These are phyloP conservation scores for Dione vanillae DNA, from an alignment of 2,888 invertebrate species.

Conservation along the genomic window DNA sequence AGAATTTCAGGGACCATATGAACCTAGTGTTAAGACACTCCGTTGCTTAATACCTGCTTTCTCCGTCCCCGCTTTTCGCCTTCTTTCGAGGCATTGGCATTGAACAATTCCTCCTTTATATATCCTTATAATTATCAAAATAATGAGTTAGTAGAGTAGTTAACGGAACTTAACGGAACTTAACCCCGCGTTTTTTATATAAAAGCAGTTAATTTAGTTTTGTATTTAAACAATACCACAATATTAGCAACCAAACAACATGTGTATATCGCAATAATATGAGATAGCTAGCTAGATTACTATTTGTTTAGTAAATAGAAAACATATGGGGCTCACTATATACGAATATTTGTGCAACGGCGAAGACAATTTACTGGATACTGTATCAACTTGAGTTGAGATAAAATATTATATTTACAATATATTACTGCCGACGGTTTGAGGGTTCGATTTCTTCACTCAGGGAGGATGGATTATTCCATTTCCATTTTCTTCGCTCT, in stretches of 20 bases:
- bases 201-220: background rate
- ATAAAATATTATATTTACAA: background rate
- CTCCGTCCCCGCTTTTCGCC: too few relatives aligned
- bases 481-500: too few relatives aligned
- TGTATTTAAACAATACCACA: background rate
- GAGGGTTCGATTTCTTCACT: too few relatives aligned
- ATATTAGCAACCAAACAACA: background rate
- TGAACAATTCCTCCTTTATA: too few relatives aligned
- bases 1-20: too few relatives aligned
- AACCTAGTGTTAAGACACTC: too few relatives aligned
- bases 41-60: too few relatives aligned
- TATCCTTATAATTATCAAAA: too few relatives aligned
- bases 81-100: too few relatives aligned
- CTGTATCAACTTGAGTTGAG: background rate
- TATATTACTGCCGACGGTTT: too few relatives aligned
- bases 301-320: constrained; percentile 8
- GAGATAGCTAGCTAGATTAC: constrained; percentile 6
- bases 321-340: constrained; percentile 3
- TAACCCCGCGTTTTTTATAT: background rate
- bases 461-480: too few relatives aligned
- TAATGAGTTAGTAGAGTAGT: too few relatives aligned
- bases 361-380: constrained; percentile 1
- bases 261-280: constrained; percentile 18
- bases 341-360: background rate
- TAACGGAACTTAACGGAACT: background rate